These are phyloP conservation scores for Peucedramus taeniatus DNA, from an alignment of 2,113 vertebrate species.

Conservation along the genomic window DNA sequence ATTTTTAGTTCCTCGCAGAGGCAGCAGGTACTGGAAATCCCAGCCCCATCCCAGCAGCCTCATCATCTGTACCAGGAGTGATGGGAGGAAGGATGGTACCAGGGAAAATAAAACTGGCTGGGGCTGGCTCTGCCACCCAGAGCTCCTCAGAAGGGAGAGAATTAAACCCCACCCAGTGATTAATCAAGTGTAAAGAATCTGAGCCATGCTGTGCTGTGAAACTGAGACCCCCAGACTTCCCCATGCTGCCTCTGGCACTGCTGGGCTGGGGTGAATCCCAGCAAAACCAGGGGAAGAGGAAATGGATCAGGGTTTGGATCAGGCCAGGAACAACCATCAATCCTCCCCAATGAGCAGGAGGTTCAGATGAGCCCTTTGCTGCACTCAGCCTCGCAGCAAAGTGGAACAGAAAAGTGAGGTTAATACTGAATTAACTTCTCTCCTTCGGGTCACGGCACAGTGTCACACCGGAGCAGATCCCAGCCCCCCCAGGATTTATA, in stretches of 20 bases:
- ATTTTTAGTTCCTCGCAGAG: background rate
- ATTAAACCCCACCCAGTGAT: background rate
- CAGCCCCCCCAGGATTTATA: fast-evolving
- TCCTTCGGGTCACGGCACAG: background rate
- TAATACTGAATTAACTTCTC: background rate
- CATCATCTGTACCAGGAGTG: fast-evolving
- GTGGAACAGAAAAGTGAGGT: background rate
- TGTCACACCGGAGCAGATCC: background rate
- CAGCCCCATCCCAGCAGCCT: background rate
- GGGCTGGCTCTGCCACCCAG: background rate
- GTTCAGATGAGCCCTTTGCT: background rate
- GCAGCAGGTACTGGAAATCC: background rate
- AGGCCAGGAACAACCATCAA: background rate
- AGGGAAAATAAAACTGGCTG: background rate
- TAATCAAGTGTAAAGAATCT: background rate
- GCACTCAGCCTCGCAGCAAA: background rate
- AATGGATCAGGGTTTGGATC: background rate
- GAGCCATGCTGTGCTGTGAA: background rate
- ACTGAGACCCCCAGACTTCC: background rate
- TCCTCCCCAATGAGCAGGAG: background rate
- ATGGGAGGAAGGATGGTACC: background rate
- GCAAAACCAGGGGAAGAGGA: background rate
- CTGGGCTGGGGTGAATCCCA: background rate
- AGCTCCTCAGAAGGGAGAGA: background rate
- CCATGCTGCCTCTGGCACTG: fast-evolving